A percentile compares a stretch with the other conserved stretches of the same genome.
phyloP scores from a whole-genome alignment of 2,113 vertebrate genomes.

The Percina caprodes region DNA sequence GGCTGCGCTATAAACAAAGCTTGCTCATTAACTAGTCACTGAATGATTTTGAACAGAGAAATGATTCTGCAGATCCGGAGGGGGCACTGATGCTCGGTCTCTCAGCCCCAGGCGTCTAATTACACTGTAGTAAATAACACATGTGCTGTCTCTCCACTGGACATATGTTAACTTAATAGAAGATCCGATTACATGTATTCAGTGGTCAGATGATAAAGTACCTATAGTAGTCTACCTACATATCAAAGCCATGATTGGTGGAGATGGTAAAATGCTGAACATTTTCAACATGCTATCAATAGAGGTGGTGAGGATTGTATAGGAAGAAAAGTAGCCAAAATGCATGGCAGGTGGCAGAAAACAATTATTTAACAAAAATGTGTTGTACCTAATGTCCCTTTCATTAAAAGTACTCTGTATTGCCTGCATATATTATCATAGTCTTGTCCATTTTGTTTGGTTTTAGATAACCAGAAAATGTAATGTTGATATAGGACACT shows the following conservation, averaged over 20 bases:
- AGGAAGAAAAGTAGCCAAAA: not conserved
- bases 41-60: slow-evolving; percentile 78
- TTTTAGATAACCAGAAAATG: not conserved
- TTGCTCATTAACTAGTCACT: slow-evolving; percentile 82
- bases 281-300: slow-evolving; percentile 20
- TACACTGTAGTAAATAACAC: slow-evolving; percentile 68
- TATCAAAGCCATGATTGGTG: slow-evolving; percentile 3
- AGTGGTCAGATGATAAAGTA: slow-evolving; percentile 29
- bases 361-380: not conserved
- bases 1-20: slow-evolving; percentile 73
- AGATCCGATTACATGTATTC: slow-evolving; percentile 45
- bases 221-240: not conserved
- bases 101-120: slow-evolving; percentile 57
- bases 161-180: slow-evolving; percentile 59
- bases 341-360: not conserved
- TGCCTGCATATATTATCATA: not conserved
- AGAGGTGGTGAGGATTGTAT: not conserved
- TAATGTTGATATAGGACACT: not conserved
- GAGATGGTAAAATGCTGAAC: not conserved
- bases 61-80: slow-evolving; percentile 53
- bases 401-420: not conserved
- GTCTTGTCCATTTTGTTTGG: not conserved
- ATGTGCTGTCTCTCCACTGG: slow-evolving; percentile 30
- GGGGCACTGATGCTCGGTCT: slow-evolving; percentile 6
- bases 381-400: not conserved